These are phyloP conservation scores for Cichladusa arquata DNA, from an alignment of 2,113 vertebrate genomes.

Conservation along the genomic window DNA sequence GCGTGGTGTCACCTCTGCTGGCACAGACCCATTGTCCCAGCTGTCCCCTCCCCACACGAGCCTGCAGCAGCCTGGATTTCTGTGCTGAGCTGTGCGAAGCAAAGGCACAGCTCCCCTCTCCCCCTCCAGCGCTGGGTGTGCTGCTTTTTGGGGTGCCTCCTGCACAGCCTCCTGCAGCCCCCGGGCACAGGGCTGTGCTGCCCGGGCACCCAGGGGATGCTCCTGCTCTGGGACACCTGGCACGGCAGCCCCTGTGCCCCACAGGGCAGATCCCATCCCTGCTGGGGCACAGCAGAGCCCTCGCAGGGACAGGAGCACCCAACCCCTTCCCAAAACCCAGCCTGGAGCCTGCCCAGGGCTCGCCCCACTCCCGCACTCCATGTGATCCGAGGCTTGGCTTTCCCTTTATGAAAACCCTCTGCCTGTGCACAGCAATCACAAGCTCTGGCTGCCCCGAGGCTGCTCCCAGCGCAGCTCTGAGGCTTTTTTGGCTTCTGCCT, in stretches of 20 bases:
- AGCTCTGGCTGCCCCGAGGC: constrained; percentile 1
- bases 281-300: neutral
- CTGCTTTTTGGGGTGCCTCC: neutral
- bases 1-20: neutral
- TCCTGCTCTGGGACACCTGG: neutral
- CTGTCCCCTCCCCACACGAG: neutral
- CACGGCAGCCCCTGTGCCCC: neutral
- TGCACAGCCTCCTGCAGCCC: neutral
- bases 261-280: accelerated
- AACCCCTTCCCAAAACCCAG: neutral
- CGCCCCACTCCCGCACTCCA: accelerated
- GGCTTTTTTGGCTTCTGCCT: neutral
- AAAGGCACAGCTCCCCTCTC: neutral
- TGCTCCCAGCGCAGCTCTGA: neutral
- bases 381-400: neutral
- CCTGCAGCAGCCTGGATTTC: neutral
- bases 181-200: too few species aligned
- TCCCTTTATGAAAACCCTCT: neutral
- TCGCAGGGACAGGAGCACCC: accelerated
- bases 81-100: neutral
- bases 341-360: neutral
- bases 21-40: accelerated
- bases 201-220: neutral
- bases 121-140: accelerated
- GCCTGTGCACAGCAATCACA: neutral